Evolutionary conservation across 2,888 invertebrate genomes (phyloP), one percentile per base, ranked within the genome.

Genomic region (Orthonychiurus folsomi): DNA sequence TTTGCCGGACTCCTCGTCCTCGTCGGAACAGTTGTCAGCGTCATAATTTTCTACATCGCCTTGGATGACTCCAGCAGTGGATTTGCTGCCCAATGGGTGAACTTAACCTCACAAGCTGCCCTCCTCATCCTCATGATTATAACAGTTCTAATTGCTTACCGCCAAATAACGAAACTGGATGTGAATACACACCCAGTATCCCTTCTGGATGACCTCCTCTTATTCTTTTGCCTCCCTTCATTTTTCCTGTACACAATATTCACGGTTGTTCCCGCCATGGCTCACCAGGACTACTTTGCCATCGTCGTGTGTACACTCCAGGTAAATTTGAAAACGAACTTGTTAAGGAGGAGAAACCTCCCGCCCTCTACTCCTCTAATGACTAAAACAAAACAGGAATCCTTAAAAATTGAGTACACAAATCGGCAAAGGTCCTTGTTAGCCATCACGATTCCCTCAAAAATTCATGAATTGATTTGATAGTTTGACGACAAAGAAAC

Each of bases 181-280:
- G 79, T 86, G 62, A 86, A 85, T 73, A 80, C 80, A 63, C 83
- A 83, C 64, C 82, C 84, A 2, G 80, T 85, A 52, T 84, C 85
- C 0, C 76, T 83, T 15, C 79, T 87, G 27, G 87, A 88, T 70
- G 86, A 86, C 72, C 80, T 87, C 1, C 77, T 87, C 1, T 79
- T 87, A 0, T 85, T 86, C 73, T 82, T 87, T 59, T 86, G 86
- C 65, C 78, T 87, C 23, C 87, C 87, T 0, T 86, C 86, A 20
- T 87, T 85, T 77, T 85, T 86, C 74, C 78, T 86, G 70, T 85
- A 86, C 73, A 83, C 85, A 0, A 82, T 85, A 52, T 82, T 88
- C 64, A 85, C 84, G 66, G 80, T 87, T 70, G 79, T 85, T 15
- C 85, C 88, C 0, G 85, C 85, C 0, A 78, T 85, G 47, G 79